Evolutionary conservation across 1,140 invertebrate genomes (phyloP).

Genomic region (Globodera rostochiensis): DNA sequence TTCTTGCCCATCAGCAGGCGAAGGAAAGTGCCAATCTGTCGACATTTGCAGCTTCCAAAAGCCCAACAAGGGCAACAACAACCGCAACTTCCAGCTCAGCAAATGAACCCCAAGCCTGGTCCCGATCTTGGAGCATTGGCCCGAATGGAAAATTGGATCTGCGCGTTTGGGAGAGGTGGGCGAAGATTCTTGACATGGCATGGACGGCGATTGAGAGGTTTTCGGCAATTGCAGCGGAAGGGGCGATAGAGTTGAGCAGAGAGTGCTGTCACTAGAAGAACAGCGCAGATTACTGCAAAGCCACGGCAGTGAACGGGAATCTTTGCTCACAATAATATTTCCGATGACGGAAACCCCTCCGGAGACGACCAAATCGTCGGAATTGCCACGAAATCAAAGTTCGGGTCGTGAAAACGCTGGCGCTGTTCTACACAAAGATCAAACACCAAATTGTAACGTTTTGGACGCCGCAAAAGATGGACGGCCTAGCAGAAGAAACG

Average conservation of each 20-base stretch:
- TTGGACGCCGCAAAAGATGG: constrained; percentile 50
- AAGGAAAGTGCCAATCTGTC: background rate
- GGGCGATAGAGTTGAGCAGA: background rate
- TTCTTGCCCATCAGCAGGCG: background rate
- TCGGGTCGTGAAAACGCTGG: too few relatives aligned
- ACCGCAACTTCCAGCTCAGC: background rate
- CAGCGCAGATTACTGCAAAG: background rate
- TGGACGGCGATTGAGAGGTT: background rate
- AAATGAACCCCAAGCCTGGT: background rate
- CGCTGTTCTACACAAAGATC: constrained; percentile 26
- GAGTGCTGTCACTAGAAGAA: background rate
- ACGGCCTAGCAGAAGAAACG: constrained; percentile 33
- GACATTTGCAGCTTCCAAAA: background rate
- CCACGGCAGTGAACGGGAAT: background rate
- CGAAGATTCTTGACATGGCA: background rate
- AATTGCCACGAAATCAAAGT: too few relatives aligned
- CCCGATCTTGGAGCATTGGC: constrained; percentile 13
- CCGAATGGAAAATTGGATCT: background rate
- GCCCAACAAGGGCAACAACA: background rate
- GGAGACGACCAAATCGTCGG: background rate
- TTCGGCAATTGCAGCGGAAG: background rate
- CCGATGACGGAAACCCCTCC: background rate
- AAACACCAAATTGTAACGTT: constrained; percentile 55
- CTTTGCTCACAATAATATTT: too few relatives aligned
- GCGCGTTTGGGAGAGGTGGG: constrained; percentile 19